Evolutionary conservation across 64 coral and sea anemone species (phyloP).

Genomic region (Anthopleura sola): DNA sequence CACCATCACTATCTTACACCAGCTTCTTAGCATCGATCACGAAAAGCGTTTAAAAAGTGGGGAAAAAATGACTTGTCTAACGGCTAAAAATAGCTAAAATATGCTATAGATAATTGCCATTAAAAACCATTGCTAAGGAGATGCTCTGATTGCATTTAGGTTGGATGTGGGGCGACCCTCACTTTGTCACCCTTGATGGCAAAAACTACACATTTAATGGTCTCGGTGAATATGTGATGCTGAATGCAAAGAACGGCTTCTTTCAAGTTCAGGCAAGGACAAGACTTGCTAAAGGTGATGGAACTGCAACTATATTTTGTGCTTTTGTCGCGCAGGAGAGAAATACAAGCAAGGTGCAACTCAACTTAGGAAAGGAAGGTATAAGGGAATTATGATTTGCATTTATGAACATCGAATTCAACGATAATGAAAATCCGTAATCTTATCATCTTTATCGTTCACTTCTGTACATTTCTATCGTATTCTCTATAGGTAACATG

Average conservation of each 20-base stretch:
- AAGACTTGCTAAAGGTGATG: slow-evolving; percentile 37
- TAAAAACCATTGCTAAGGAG: no score
- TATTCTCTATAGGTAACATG: slow-evolving; percentile 25
- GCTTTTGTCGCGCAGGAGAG: slow-evolving; percentile 24
- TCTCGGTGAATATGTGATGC: slow-evolving; percentile 40
- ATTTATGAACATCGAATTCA: no score
- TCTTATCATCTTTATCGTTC: no score
- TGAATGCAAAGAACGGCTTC: slow-evolving; percentile 16
- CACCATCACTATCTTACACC: no score
- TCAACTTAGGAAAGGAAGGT: slow-evolving; percentile 18
- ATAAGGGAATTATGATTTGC: neutral
- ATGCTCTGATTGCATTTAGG: neutral
- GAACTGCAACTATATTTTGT: slow-evolving; percentile 34
- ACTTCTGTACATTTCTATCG: no score
- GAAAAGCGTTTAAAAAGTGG: no score
- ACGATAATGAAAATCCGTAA: no score
- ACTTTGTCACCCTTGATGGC: slow-evolving; percentile 46
- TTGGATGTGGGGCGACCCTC: slow-evolving; percentile 53
- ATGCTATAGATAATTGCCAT: no score
- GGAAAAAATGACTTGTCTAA: no score
- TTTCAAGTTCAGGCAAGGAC: slow-evolving; percentile 48
- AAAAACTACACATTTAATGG: slow-evolving; percentile 52
- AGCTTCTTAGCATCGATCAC: no score
- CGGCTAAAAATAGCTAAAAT: no score
- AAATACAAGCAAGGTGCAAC: slow-evolving; percentile 27